Percentiles rank a stretch among this genome's conserved stretches.
Conservation (phyloP, 2,113 vertebrate genomes). For the Thalassoma bifasciatum region DNA sequence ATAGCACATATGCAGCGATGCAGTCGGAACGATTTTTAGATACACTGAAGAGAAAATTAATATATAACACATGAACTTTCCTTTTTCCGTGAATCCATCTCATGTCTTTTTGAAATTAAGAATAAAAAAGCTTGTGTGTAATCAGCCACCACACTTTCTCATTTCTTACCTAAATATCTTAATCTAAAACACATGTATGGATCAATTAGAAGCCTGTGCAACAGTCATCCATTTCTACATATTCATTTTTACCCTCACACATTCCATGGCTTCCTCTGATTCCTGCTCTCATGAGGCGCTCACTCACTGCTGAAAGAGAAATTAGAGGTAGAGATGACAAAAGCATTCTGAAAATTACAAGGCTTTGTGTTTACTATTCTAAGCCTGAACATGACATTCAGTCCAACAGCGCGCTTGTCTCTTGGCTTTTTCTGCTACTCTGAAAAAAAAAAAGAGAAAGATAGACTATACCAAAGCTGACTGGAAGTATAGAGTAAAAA, state of each 20-base stretch:
- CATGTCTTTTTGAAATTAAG: not conserved
- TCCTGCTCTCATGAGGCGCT: slow-evolving; percentile 53
- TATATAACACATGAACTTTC: no score
- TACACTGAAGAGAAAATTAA: not conserved
- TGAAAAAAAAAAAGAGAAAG: slow-evolving; percentile 45
- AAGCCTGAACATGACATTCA: slow-evolving; percentile 79
- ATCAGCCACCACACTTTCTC: no score
- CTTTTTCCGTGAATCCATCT: not conserved
- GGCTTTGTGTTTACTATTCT: slow-evolving; percentile 81
- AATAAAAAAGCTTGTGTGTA: no score
- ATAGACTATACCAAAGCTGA: slow-evolving; percentile 78
- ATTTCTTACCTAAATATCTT: no score
- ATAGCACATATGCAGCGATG: not conserved
- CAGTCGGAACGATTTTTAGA: not conserved
- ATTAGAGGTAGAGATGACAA: slow-evolving; percentile 78
- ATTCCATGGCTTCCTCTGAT: slow-evolving; percentile 63
- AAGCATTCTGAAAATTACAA: slow-evolving; percentile 85
- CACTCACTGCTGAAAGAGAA: slow-evolving; percentile 64
- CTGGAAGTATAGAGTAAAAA: slow-evolving; percentile 77
- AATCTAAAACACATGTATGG: not conserved
- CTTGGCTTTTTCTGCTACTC: slow-evolving; percentile 53
- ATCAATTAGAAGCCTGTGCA: not conserved
- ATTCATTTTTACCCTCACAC: slow-evolving; percentile 57
- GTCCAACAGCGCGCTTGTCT: slow-evolving; percentile 71
- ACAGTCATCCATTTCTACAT: slow-evolving; percentile 35